Conservation (phyloP, 2,113 vertebrate species). For the Burhinus bistriatus region DNA sequence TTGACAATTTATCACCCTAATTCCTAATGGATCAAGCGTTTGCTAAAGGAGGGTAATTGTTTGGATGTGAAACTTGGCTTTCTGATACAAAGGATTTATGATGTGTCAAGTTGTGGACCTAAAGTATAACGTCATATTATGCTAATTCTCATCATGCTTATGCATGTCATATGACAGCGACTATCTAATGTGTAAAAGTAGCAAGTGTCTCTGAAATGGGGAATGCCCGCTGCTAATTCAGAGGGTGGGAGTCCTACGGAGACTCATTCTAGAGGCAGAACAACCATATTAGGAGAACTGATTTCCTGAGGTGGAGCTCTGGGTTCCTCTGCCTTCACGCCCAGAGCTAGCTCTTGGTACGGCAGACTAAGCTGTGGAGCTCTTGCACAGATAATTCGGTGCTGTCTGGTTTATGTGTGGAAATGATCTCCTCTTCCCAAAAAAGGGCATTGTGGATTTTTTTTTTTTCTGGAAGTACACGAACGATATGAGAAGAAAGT, state of each 20-base stretch:
- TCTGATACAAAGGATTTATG: background rate
- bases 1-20: background rate
- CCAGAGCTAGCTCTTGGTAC: background rate
- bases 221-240: background rate
- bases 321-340: background rate
- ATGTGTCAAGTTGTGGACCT: background rate
- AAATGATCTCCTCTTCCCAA: background rate
- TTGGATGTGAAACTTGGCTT: constrained; percentile 4
- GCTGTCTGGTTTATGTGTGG: background rate
- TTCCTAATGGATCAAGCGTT: background rate
- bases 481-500: background rate
- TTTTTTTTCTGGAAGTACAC: background rate
- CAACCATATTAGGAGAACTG: fast-evolving
- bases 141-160: background rate
- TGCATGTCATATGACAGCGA: background rate
- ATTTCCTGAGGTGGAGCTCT: background rate
- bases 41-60: constrained; percentile 16
- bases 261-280: background rate
- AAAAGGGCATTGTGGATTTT: background rate
- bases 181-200: background rate
- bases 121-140: background rate
- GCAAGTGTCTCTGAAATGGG: background rate
- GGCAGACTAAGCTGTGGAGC: background rate
- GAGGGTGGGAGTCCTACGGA: background rate
- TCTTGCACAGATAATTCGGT: background rate